Evolutionary conservation across 2,113 vertebrate genomes (phyloP), one percentile per base, ranked within the genome.

Genomic region (Agapornis roseicollis): DNA sequence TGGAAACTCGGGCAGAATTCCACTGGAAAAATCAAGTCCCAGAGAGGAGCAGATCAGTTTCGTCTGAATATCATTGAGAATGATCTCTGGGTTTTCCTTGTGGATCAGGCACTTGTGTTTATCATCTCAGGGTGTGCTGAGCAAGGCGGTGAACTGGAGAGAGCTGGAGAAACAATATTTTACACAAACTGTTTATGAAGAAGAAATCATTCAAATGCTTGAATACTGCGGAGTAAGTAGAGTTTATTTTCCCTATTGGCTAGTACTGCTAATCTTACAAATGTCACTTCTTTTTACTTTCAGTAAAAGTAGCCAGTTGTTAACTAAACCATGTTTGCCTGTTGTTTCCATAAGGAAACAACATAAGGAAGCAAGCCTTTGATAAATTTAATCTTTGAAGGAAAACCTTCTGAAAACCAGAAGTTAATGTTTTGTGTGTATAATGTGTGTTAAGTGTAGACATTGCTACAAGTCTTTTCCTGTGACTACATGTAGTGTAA

Each of bases 81-180:
- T 47, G 11, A 39, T 61, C 33, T 68, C 22, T 64, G 47, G 15
- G 39, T 76, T 81, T 87, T 58, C 39, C 17, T 56, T 71, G 46
- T 80, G 19, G 66, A 22, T 19, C 71, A 31, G 27, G 46, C 2
- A 1, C 31, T 96, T 91, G n/a, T 90, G 15, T 91, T 89, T 55
- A 6, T 97, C 66, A 79, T 91, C 96, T 73, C 76, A 99, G 99
- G 99, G 99, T 69, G 99, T 99, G 68, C 91, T 99, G 78, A 99
- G 99, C 96, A 99, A 98, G 97, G 99, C 99, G n/a, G 98, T 99
- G 87, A 99, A 99, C 95, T 99, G 99, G 99, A 98, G 98, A 29
- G 98, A 99, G 93, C 98, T 99, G 65, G 99, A 99, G 95, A 99
- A 99, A 91, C 99, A 99, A 79, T 99, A 99, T 95, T 99, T 98